These are phyloP conservation scores for Rattus norvegicus DNA, from an alignment of 2,113 vertebrate genomes.

Conservation along the genomic window DNA sequence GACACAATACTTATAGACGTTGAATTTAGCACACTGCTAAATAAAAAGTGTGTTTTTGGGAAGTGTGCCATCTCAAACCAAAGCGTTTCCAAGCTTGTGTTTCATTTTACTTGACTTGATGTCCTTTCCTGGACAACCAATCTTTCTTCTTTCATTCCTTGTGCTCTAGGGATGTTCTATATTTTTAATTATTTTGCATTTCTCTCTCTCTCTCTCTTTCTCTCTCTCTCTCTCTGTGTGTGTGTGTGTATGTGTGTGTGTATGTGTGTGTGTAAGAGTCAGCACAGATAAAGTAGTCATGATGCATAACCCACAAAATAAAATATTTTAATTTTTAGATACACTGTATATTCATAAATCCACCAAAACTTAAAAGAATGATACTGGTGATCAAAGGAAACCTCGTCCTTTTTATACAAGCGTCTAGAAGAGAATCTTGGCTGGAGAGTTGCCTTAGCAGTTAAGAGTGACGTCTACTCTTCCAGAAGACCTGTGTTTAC, in stretches of 20 bases:
- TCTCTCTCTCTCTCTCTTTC: no score
- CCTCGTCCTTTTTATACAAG: not conserved
- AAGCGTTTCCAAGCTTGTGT: not conserved
- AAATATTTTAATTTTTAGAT: not conserved
- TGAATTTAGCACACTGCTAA: not conserved
- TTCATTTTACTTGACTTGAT: not conserved
- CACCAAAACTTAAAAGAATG: not conserved
- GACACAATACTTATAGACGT: not conserved
- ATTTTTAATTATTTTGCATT: no score
- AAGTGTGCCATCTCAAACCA: no score
- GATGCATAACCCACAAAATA: not conserved
- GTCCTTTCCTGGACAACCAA: no score
- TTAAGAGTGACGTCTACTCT: not conserved
- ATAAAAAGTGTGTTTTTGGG: not conserved
- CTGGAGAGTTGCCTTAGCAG: not conserved
- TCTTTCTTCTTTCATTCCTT: no score
- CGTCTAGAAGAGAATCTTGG: slow-evolving; percentile 5
- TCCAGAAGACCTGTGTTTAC: not conserved
- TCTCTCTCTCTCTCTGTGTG: no score
- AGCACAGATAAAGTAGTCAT: not conserved
- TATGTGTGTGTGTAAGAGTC: not conserved
- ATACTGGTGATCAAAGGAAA: not conserved
- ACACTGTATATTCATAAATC: not conserved
- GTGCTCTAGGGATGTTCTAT: not conserved
- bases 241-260: not conserved